Percentiles rank a stretch among this genome's conserved stretches.
These are phyloP conservation scores for Corvus moneduloides DNA, from an alignment of 2,113 vertebrate species.

Conservation along the genomic window DNA sequence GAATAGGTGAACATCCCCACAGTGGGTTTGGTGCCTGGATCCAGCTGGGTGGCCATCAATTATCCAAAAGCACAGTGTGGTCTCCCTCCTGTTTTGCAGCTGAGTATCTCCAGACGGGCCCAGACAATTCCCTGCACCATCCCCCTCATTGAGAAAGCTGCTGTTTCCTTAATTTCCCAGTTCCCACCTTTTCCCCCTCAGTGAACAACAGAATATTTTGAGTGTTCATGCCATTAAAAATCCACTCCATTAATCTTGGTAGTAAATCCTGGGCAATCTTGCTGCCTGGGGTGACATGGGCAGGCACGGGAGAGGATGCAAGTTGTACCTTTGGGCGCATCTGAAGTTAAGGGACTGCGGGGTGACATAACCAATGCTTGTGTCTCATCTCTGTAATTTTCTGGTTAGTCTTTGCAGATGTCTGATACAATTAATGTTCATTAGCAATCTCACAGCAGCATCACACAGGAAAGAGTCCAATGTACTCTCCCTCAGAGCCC, in stretches of 20 bases:
- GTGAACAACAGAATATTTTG: neutral
- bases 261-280: neutral
- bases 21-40: neutral
- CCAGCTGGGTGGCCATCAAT: accelerated
- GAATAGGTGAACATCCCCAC: accelerated
- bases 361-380: neutral
- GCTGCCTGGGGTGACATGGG: accelerated
- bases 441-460: neutral
- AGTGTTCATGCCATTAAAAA: neutral
- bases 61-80: neutral
- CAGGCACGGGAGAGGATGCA: neutral
- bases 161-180: neutral
- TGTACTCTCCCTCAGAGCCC: neutral
- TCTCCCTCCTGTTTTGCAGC: neutral
- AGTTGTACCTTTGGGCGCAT: neutral
- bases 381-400: neutral
- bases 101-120: neutral
- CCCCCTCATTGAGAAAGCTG: neutral
- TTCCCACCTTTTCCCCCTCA: neutral
- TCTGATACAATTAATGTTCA: neutral
- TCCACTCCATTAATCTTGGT: neutral
- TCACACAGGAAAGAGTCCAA: neutral
- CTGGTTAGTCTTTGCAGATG: neutral
- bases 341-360: neutral
- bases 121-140: neutral